Evolutionary conservation across 2,113 vertebrate species (phyloP), one percentile per base, ranked within the genome.

Genomic region (Lanius ludovicianus): DNA sequence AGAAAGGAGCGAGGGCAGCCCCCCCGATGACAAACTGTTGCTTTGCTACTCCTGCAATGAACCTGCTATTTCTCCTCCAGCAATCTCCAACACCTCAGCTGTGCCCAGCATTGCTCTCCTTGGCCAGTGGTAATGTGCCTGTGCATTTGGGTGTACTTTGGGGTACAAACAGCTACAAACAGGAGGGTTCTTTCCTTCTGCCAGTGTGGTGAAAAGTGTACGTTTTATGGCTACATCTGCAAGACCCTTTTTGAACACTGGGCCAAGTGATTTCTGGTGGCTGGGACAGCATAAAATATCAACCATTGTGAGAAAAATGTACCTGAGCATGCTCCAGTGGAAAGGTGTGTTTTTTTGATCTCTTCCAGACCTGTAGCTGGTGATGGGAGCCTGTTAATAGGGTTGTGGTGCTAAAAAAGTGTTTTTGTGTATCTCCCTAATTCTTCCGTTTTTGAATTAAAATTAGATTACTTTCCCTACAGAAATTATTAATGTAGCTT

Each of bases 221-320:
- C 1, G 0, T 59, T 84, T 59, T 50, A 53, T 13, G 33, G 28
- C 30, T 70, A 7, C 0, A 0, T 84, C 67, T 89, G 27, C 39
- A 70, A 69, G 62, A 19, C 8, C 7, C 15, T 37, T 55, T 9
- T 7, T 73, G 15, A 20, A 15, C n/a, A 2, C 15, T 3, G 22
- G 28, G 35, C 8, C 47, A 10, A 46, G 39, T 20, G 46, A 33
- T 68, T 78, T 82, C 44, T 28, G 10, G 74, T 28, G 41, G 35
- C n/a, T 87, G n/a, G 41, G 15, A 18, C 4, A 31, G 60, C 31
- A 30, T 11, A 25, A 89, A 75, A 25, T 13, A 47, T 24, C 44
- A 75, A 3, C 11, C 31, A 1, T 11, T 10, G 7, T 37, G 56
- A 75, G 47, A 74, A 87, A 56, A 39, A 63, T 1, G 5, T 33